These are phyloP conservation scores for Propithecus coquereli DNA, from an alignment of 2,113 vertebrate genomes.

Conservation along the genomic window DNA sequence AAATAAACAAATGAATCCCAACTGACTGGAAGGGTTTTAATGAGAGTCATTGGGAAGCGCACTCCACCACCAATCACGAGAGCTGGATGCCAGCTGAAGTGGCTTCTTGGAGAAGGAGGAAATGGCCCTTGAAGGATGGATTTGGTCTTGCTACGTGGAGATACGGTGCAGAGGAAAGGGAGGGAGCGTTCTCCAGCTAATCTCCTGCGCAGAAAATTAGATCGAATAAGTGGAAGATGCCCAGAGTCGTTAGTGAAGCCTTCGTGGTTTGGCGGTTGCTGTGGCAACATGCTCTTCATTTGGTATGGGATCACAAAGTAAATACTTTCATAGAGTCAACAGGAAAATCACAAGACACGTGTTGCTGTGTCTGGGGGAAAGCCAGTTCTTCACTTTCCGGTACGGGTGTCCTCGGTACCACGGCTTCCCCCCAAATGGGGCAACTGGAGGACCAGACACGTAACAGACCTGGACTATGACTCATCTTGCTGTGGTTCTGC, in stretches of 20 bases:
- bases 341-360: not conserved
- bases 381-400: not conserved
- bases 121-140: not conserved
- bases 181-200: not conserved
- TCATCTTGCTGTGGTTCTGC: not conserved
- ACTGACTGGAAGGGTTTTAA: not conserved
- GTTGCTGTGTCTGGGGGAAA: fast-evolving
- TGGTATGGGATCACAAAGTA: not conserved
- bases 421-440: not conserved
- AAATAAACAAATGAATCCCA: not conserved
- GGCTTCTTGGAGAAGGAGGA: not conserved
- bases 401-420: not conserved
- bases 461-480: not conserved
- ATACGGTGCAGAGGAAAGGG: not conserved
- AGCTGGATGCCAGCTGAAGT: not conserved
- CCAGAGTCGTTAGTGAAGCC: not conserved
- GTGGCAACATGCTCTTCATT: not conserved
- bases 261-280: not conserved
- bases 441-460: no score
- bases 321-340: conserved; percentile 41
- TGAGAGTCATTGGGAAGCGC: not conserved
- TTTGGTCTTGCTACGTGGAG: not conserved
- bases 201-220: not conserved
- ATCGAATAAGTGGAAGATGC: not conserved
- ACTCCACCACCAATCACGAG: not conserved